phyloP scores from a whole-genome alignment of 1,140 invertebrate genomes.

The Drosophila equinoxialis region DNA sequence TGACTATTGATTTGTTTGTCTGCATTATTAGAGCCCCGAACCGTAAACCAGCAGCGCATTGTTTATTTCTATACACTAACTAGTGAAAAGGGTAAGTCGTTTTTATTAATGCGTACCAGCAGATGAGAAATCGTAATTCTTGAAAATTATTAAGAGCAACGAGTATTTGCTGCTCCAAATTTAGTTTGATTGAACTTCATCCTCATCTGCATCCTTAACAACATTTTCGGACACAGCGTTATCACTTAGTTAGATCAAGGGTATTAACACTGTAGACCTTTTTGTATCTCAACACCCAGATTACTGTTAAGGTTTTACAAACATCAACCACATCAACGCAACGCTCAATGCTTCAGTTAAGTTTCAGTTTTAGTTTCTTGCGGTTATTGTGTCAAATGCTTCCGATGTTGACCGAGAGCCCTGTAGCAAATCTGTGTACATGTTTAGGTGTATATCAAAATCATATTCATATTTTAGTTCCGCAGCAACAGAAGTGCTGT shows the following conservation, averaged over 20 bases:
- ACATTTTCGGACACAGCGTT: too few species aligned
- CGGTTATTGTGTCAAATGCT: constrained; percentile 51
- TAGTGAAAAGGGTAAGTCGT: neutral
- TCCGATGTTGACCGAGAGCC: constrained; percentile 32
- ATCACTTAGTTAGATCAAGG: too few species aligned
- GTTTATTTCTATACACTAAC: constrained; percentile 15
- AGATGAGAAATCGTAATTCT: too few species aligned
- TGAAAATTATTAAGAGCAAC: too few species aligned
- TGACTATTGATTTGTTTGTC: constrained; percentile 39
- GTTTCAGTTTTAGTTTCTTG: constrained; percentile 15
- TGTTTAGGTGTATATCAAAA: constrained; percentile 10
- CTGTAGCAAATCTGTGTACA: neutral
- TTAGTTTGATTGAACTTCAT: too few species aligned
- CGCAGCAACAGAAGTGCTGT: constrained; percentile 60
- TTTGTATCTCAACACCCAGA: neutral
- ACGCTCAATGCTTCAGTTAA: constrained; percentile 6
- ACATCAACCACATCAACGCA: constrained; percentile 34
- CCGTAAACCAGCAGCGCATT: constrained; percentile 18
- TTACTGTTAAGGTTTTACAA: constrained; percentile 27
- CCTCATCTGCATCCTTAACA: too few species aligned
- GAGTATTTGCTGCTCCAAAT: too few species aligned
- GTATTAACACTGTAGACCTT: too few species aligned
- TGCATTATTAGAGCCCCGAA: constrained; percentile 60
- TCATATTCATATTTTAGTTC: constrained; percentile 44
- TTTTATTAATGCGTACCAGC: constrained; percentile 18